Percentiles rank a stretch among this genome's conserved stretches.
phyloP scores from a whole-genome alignment of 2,113 vertebrate genomes.

The Gallinago jamesoni region DNA sequence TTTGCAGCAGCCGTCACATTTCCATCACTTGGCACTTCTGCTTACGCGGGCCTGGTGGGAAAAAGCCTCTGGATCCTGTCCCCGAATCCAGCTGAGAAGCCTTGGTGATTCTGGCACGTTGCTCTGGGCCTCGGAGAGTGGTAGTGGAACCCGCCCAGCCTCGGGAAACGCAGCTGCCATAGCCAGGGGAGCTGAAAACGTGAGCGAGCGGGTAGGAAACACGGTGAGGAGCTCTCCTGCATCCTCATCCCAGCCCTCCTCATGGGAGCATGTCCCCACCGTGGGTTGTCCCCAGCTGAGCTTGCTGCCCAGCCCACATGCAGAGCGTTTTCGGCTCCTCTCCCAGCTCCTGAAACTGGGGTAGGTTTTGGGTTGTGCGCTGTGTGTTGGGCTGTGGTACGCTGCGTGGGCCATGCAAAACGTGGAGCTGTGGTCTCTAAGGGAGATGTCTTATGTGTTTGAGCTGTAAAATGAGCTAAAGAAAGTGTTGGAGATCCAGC shows the following conservation, averaged over 20 bases:
- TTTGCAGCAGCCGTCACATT: background rate
- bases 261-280: background rate
- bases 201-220: background rate
- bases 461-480: background rate
- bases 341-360: accelerated
- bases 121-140: background rate
- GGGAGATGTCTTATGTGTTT: background rate
- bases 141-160: background rate
- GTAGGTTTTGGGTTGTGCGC: background rate
- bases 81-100: background rate
- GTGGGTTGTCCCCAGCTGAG: accelerated
- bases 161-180: background rate
- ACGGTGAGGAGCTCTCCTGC: background rate
- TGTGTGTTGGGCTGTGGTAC: background rate
- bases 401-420: accelerated
- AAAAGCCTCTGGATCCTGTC: background rate
- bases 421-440: background rate
- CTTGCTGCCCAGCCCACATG: background rate
- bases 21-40: background rate
- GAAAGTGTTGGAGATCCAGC: background rate
- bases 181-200: background rate
- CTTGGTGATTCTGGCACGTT: background rate
- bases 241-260: accelerated
- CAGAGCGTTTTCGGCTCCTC: accelerated
- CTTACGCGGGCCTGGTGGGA: background rate